Percentiles rank a stretch among this genome's conserved stretches.
phyloP scores from a whole-genome alignment of 2,888 invertebrate genomes.

The Cinara cedri region DNA sequence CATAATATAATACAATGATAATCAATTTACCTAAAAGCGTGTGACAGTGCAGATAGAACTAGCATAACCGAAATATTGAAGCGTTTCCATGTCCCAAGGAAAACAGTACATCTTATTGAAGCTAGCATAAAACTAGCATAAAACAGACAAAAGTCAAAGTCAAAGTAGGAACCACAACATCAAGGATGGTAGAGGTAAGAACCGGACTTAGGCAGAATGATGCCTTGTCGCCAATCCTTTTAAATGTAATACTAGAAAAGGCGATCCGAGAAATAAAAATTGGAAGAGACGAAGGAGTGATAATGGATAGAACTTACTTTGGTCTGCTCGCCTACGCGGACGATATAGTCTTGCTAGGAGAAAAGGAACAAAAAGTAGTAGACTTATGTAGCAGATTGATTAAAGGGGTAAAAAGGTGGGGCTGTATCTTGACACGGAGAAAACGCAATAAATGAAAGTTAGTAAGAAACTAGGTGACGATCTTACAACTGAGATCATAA shows the following conservation, averaged over 20 bases:
- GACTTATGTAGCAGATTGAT: conserved; percentile 8
- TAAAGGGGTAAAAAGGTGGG: conserved; percentile 7
- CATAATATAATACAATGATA: too few relatives aligned
- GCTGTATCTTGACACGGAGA: background rate
- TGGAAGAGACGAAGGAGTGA: conserved; percentile 24
- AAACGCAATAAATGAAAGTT: too few relatives aligned
- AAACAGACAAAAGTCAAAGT: conserved; percentile 29
- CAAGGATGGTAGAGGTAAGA: conserved; percentile 16
- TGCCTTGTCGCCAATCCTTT: background rate
- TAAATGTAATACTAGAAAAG: conserved; percentile 7
- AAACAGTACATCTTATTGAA: conserved; percentile 20
- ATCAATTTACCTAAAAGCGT: conserved; percentile 31
- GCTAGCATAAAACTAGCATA: conserved; percentile 39
- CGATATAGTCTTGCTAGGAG: background rate
- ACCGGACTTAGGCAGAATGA: conserved; percentile 17
- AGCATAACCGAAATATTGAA: conserved; percentile 18
- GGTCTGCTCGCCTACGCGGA: conserved; percentile 4
- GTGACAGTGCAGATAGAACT: conserved; percentile 30
- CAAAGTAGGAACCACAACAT: conserved; percentile 17
- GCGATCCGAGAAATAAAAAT: conserved; percentile 14
- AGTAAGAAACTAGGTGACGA: background rate
- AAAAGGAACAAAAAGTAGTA: conserved; percentile 15
- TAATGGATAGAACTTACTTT: conserved; percentile 14
- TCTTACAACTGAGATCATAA: background rate
- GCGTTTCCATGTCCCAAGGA: conserved; percentile 21